phyloP scores from a whole-genome alignment of 1,140 invertebrate genomes.

The Drosophila teissieri region DNA sequence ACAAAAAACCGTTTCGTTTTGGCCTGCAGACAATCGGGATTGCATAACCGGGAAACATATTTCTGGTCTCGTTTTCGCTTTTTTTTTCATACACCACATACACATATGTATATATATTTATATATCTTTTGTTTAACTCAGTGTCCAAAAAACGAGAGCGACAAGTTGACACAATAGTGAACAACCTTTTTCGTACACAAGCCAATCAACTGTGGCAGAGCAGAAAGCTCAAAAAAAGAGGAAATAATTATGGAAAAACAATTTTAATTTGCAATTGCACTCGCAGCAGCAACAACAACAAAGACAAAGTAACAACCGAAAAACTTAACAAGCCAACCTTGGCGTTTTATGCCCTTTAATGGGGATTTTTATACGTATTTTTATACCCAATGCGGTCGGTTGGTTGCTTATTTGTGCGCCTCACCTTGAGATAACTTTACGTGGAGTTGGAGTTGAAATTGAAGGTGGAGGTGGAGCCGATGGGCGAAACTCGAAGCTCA shows the following conservation, averaged over 20 bases:
- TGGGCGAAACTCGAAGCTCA: slow-evolving; percentile 23
- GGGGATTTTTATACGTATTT: slow-evolving; percentile 24
- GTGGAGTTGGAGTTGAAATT: background rate
- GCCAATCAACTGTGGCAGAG: slow-evolving; percentile 3
- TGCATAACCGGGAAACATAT: slow-evolving; percentile 23
- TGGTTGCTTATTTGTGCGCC: slow-evolving; percentile 13
- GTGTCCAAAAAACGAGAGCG: slow-evolving; percentile 1
- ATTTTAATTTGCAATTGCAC: slow-evolving; percentile 40
- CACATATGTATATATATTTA: background rate
- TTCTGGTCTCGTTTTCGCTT: slow-evolving; percentile 10
- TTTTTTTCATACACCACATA: background rate
- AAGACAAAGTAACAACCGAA: background rate
- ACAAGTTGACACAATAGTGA: slow-evolving; percentile 34
- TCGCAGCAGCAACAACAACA: slow-evolving; percentile 12
- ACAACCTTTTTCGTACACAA: slow-evolving; percentile 17
- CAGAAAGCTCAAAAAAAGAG: background rate
- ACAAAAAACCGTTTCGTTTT: slow-evolving; percentile 6
- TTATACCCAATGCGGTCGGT: slow-evolving; percentile 8
- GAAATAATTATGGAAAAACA: slow-evolving; percentile 29
- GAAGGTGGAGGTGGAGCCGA: slow-evolving; percentile 7
- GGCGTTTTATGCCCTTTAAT: slow-evolving; percentile 44
- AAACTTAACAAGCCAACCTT: slow-evolving; percentile 32
- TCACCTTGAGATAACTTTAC: slow-evolving; percentile 39
- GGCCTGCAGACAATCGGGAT: background rate
- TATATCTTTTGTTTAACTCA: slow-evolving; percentile 10